A percentile compares a stretch with the other conserved stretches of the same genome.
These are phyloP conservation scores for Ips nitidus DNA, from an alignment of 1,140 invertebrate species.

Conservation along the genomic window DNA sequence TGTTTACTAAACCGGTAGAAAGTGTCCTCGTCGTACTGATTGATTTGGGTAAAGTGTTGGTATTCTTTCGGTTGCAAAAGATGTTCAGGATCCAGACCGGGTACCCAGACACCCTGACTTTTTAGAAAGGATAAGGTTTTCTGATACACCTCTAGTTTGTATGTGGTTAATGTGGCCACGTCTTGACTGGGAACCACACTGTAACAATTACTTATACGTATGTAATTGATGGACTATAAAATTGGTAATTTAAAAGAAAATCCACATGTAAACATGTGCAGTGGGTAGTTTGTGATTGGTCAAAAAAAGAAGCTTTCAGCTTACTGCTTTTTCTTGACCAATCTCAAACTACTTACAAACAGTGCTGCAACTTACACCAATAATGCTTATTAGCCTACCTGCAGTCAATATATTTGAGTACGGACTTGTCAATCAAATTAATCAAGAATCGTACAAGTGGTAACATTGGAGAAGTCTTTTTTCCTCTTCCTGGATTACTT, in stretches of 20 bases:
- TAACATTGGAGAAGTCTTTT: background rate
- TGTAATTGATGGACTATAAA: too few relatives aligned
- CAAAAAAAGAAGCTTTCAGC: too few relatives aligned
- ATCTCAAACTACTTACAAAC: too few relatives aligned
- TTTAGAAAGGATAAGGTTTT: conserved; percentile 46
- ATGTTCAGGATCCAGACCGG: conserved; percentile 46
- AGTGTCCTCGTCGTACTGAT: conserved; percentile 4
- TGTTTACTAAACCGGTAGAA: conserved; percentile 49
- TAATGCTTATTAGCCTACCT: conserved; percentile 7
- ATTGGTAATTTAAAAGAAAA: too few relatives aligned
- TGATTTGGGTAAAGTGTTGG: conserved; percentile 18
- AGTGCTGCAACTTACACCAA: too few relatives aligned
- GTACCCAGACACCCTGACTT: conserved; percentile 43
- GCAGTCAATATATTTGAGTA: conserved; percentile 30
- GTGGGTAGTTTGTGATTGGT: too few relatives aligned
- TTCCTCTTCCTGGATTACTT: background rate
- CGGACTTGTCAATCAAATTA: conserved; percentile 26
- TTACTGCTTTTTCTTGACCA: too few relatives aligned
- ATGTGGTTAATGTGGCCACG: conserved; percentile 4
- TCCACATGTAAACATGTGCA: too few relatives aligned
- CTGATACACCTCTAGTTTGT: conserved; percentile 40
- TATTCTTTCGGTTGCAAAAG: conserved; percentile 50
- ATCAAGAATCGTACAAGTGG: conserved; percentile 29
- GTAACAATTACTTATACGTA: background rate
- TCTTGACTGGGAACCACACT: conserved; percentile 10